Evolutionary conservation across 1,140 invertebrate species (phyloP).

Genomic region (Drosophila cardini): DNA sequence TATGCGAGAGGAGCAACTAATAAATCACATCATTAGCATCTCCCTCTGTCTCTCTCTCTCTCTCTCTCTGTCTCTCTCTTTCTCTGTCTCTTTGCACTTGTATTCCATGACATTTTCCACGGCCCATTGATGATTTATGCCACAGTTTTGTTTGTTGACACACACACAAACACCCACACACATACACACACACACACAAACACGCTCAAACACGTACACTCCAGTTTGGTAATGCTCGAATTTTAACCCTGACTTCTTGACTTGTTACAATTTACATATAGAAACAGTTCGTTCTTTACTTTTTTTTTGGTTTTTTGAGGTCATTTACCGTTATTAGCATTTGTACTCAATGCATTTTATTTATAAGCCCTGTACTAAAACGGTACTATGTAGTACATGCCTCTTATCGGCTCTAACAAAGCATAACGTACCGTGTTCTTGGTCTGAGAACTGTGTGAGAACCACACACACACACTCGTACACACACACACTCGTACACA

Average conservation of each 20-base stretch:
- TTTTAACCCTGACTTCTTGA: constrained; percentile 40
- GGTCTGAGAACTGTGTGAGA: constrained; percentile 36
- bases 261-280: constrained; percentile 37
- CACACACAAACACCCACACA: constrained; percentile 19
- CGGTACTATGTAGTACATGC: background rate
- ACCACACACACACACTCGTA: too few relatives aligned
- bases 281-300: background rate
- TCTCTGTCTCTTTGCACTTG: constrained; percentile 14
- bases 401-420: constrained; percentile 59
- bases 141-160: constrained; percentile 68
- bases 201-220: constrained; percentile 23
- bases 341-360: constrained; percentile 71
- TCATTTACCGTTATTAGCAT: constrained; percentile 71
- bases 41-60: background rate
- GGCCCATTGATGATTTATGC: constrained; percentile 66
- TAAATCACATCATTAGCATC: constrained; percentile 78
- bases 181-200: constrained; percentile 3
- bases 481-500: too few relatives aligned
- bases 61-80: too few relatives aligned
- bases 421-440: constrained; percentile 54
- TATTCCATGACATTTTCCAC: constrained; percentile 44
- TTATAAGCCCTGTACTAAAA: constrained; percentile 38
- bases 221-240: constrained; percentile 9
- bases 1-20: constrained; percentile 29
- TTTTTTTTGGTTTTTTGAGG: constrained; percentile 50